Percentiles rank a stretch among this genome's conserved stretches.
phyloP scores from a whole-genome alignment of 1,140 invertebrate genomes.

The Apocrypta bakeri region DNA sequence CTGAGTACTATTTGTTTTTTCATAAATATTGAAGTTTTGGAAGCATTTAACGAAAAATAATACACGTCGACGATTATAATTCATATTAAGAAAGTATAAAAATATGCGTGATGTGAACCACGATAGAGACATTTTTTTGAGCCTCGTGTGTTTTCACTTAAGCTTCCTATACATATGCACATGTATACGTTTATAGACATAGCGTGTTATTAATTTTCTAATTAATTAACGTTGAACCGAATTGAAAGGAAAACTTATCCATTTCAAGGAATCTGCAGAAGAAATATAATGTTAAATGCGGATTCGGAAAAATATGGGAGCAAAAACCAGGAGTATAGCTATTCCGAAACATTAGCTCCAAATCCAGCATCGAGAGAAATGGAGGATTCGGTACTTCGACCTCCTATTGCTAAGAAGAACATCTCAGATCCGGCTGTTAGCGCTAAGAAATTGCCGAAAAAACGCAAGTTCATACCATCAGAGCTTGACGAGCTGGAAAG shows the following conservation, averaged over 20 bases:
- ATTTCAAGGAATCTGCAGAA: not conserved
- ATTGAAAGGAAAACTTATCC: too few species aligned
- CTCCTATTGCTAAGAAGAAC: constrained; percentile 64
- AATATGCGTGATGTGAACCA: too few species aligned
- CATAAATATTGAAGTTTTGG: too few species aligned
- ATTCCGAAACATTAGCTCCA: not conserved
- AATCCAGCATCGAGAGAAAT: not conserved
- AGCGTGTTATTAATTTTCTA: too few species aligned
- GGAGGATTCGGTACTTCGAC: not conserved
- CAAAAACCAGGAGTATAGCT: not conserved
- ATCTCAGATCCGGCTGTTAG: constrained; percentile 69
- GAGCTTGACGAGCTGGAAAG: constrained; percentile 82
- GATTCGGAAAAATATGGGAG: not conserved
- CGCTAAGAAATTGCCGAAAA: constrained; percentile 86
- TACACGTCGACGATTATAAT: too few species aligned
- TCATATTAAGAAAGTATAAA: too few species aligned
- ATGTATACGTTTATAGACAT: too few species aligned
- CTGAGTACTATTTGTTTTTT: not conserved
- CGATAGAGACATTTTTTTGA: too few species aligned
- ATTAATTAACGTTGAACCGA: too few species aligned
- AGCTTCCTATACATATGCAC: too few species aligned
- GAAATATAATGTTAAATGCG: not conserved
- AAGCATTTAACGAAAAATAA: too few species aligned
- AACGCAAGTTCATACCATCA: constrained; percentile 89
- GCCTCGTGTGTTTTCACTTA: too few species aligned